Evolutionary conservation across 1,140 invertebrate species (phyloP), one percentile per base, ranked within the genome.

Genomic region (Trichogramma pretiosum): DNA sequence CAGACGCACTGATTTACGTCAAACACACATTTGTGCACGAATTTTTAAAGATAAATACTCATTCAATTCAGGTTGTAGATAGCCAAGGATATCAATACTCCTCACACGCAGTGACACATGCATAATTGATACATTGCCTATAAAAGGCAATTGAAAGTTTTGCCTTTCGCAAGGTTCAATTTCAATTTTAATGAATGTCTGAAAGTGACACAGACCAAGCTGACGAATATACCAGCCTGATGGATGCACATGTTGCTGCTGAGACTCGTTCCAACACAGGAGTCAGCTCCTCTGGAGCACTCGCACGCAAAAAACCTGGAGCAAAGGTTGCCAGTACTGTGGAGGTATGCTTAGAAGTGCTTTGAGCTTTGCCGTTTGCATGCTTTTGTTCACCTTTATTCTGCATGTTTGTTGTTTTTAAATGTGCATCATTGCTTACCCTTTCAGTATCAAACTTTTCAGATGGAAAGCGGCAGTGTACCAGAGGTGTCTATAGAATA

Each of bases 241-340:
- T 86, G 84, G 82, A 85, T 73, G 82, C 77, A 62, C 82, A 85
- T 74, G 83, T 85, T 58, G 80, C 76, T 55, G 80, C 77, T 55
- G 78, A 74, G 61, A 62, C 71, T 50, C 62, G 65, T 42, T 60
- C 59, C 53, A 63, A 64, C 46, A n/a, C n/a, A n/a, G n/a, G n/a
- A n/a, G n/a, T n/a, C n/a, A 61, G 58, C 50, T 51, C 58, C 42
- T 60, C 62, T 44, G 57, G 64, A 46, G 60, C 58, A 33, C 55
- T 48, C 51, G 64, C 64, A 21, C 56, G 62, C 23, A 59, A 65
- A 41, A 68, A 72, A 50, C 50, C 55, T 40, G 60, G 61, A 16
- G 61, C 60, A 8, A 68, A 68, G 46, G 57, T 61, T 22, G 51
- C 58, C 5, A 60, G 52, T 23, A 68, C 54, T 22, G 58, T 65